Evolutionary conservation across 1,140 invertebrate genomes (phyloP).

Genomic region (Eriosoma lanigerum): DNA sequence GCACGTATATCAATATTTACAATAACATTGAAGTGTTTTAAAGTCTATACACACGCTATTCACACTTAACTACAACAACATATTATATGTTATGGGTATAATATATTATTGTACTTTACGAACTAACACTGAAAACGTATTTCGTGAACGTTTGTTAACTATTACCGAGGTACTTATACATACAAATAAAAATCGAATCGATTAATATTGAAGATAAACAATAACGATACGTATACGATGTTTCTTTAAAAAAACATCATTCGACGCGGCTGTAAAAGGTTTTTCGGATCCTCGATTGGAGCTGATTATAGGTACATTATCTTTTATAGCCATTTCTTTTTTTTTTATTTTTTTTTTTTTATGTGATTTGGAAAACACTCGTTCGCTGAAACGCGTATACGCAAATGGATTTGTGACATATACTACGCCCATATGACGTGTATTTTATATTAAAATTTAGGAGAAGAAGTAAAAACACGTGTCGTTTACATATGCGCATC

Average conservation of each 20-base stretch:
- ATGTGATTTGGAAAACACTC: neutral
- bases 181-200: neutral
- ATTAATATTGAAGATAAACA: neutral
- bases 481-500: neutral
- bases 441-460: neutral
- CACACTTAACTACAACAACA: too few relatives aligned
- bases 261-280: slow-evolving; percentile 4
- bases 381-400: neutral
- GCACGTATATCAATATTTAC: too few relatives aligned
- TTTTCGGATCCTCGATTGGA: slow-evolving; percentile 2
- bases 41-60: too few relatives aligned
- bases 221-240: neutral
- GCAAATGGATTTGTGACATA: slow-evolving; percentile 30
- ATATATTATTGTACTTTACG: too few relatives aligned
- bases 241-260: too few relatives aligned
- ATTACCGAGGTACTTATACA: neutral
- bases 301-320: neutral
- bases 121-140: neutral
- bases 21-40: too few relatives aligned
- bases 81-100: too few relatives aligned
- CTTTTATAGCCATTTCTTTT: neutral
- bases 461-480: slow-evolving; percentile 16
- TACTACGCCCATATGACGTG: neutral
- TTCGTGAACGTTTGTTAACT: neutral
- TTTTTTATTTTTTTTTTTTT: neutral